Evolutionary conservation across 2,113 vertebrate species (phyloP).

Genomic region (Xenopus borealis): DNA sequence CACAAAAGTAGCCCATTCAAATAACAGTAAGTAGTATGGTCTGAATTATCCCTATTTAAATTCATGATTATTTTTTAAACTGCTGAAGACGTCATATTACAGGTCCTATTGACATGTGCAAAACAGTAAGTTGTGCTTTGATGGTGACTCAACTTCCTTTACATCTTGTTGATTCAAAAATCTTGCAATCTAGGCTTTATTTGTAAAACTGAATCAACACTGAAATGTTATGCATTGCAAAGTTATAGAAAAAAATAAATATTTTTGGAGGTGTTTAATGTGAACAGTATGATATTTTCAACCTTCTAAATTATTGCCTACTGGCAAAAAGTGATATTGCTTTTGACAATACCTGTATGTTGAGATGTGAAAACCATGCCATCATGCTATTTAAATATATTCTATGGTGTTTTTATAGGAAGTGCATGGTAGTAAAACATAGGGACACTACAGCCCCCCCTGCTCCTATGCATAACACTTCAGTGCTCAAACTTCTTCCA

Average conservation of each 20-base stretch:
- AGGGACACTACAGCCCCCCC: no score
- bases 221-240: slow-evolving; percentile 24
- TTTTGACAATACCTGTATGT: no score
- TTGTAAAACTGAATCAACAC: not conserved
- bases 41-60: no score
- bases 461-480: no score
- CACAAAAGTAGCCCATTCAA: no score
- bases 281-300: not conserved
- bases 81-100: not conserved
- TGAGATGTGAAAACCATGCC: not conserved
- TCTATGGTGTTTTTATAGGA: no score
- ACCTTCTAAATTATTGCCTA: slow-evolving; percentile 8
- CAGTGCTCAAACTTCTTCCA: no score
- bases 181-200: slow-evolving; percentile 1
- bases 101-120: slow-evolving; percentile 23
- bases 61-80: no score
- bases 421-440: no score
- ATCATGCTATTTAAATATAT: no score
- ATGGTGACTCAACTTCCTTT: slow-evolving; percentile 12
- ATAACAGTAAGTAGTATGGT: no score
- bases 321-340: not conserved
- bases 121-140: slow-evolving; percentile 22
- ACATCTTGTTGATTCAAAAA: not conserved
- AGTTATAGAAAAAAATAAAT: slow-evolving; percentile 1
- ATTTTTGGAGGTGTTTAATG: slow-evolving; percentile 2